These are phyloP conservation scores for Callimorpha dominula DNA, from an alignment of 2,888 invertebrate species.

Conservation along the genomic window DNA sequence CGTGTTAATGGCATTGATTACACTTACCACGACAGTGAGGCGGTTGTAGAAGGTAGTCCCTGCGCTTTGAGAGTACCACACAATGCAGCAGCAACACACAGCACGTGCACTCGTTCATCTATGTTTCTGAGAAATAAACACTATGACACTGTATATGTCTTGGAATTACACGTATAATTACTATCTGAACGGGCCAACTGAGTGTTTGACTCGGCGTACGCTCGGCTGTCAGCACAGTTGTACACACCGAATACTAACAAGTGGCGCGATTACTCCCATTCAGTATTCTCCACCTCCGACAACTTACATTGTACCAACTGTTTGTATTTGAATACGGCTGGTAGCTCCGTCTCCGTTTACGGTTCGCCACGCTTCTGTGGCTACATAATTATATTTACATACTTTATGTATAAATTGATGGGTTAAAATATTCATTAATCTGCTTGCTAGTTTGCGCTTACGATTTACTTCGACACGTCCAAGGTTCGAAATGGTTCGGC, in stretches of 20 bases:
- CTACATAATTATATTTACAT: not conserved
- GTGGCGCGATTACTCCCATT: not conserved
- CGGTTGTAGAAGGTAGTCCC: not conserved
- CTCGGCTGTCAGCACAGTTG: not conserved
- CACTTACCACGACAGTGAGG: not conserved
- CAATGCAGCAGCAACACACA: not conserved
- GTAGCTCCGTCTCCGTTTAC: not conserved
- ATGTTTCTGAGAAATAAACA: not conserved
- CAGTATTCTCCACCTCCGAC: not conserved
- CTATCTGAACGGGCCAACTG: too few relatives aligned
- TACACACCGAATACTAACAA: not conserved
- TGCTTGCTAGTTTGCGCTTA: not conserved
- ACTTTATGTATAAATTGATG: not conserved
- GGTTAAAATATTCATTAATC: not conserved
- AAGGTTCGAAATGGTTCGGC: not conserved
- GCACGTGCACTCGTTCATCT: not conserved
- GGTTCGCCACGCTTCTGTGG: not conserved
- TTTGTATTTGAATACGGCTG: constrained; percentile 1
- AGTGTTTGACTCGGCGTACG: not conserved
- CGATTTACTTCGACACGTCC: not conserved
- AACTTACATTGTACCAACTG: not conserved
- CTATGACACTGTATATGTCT: not conserved
- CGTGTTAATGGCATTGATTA: not conserved
- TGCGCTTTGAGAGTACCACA: not conserved
- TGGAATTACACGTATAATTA: not conserved